Percentiles rank a stretch among this genome's conserved stretches.
These are phyloP conservation scores for Brienomyrus longianalis DNA, from an alignment of 2,113 vertebrate genomes.

Conservation along the genomic window DNA sequence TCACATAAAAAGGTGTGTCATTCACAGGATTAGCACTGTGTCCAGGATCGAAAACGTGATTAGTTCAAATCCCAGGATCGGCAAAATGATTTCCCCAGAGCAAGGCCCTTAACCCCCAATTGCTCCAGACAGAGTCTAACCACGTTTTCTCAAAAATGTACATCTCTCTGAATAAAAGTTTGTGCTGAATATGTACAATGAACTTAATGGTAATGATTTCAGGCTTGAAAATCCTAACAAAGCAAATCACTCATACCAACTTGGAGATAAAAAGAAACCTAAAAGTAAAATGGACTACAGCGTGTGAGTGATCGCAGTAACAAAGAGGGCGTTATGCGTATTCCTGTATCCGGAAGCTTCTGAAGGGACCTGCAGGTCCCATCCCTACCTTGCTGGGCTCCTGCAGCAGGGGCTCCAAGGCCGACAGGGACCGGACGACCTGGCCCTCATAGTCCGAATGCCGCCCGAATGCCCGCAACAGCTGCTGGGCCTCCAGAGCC, in stretches of 20 bases:
- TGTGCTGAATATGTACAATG: background rate
- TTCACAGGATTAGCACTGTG: background rate
- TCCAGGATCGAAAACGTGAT: background rate
- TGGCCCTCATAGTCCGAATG: constrained; percentile 62
- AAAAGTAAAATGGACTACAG: background rate
- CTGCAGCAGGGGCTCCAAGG: constrained; percentile 53
- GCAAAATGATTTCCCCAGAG: background rate
- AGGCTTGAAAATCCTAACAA: background rate
- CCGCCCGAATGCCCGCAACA: constrained; percentile 65
- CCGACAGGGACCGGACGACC: constrained; percentile 56
- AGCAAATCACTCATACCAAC: background rate
- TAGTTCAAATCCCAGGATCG: background rate
- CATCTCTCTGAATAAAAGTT: background rate
- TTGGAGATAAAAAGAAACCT: background rate
- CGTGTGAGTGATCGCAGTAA: background rate
- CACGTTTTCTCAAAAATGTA: background rate
- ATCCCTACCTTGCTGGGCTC: constrained; percentile 57
- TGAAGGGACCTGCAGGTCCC: background rate
- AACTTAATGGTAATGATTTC: background rate
- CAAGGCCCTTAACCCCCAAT: background rate
- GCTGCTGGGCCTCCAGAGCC: constrained; percentile 60
- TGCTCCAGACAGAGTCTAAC: background rate
- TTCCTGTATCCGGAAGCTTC: background rate
- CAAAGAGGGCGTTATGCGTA: background rate
- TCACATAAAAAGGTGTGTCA: background rate